Conservation (phyloP, 1,140 invertebrate species). For the Propsilocerus akamusi region DNA sequence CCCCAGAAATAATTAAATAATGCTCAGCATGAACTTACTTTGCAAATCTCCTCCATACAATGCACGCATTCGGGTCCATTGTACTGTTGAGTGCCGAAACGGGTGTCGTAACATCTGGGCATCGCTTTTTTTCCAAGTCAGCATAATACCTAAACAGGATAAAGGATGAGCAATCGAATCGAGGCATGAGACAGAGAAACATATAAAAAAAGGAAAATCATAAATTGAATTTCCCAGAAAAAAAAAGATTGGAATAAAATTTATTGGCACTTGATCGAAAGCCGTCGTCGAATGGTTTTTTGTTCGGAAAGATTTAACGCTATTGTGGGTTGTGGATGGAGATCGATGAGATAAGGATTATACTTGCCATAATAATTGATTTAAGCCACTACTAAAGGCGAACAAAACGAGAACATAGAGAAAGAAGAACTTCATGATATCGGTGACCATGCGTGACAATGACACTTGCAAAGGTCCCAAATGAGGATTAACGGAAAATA, state of each 20-base stretch:
- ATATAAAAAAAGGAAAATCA: no score
- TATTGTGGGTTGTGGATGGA: no score
- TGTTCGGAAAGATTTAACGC: background rate
- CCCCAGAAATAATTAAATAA: background rate
- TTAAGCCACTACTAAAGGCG: slow-evolving; percentile 46
- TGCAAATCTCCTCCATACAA: slow-evolving; percentile 77
- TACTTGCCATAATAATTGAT: slow-evolving; percentile 65
- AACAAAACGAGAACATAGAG: slow-evolving; percentile 91
- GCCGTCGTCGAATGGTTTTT: background rate
- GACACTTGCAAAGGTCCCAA: slow-evolving; percentile 95
- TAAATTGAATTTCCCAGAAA: no score
- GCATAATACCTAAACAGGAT: slow-evolving; percentile 98
- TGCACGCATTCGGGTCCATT: slow-evolving; percentile 63
- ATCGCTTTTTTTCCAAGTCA: slow-evolving; percentile 74
- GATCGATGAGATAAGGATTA: no score
- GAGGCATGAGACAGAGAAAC: no score
- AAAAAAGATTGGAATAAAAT: no score
- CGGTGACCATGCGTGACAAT: slow-evolving; percentile 90
- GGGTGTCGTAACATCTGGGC: slow-evolving; percentile 29
- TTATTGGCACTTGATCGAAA: background rate
- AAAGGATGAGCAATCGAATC: no score
- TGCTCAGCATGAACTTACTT: slow-evolving; percentile 40
- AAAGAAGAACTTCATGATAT: slow-evolving; percentile 95
- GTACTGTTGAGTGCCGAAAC: slow-evolving; percentile 26
- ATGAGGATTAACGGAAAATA: slow-evolving; percentile 97